These are phyloP conservation scores for Pammene aurita DNA, from an alignment of 2,888 invertebrate genomes.

Conservation along the genomic window DNA sequence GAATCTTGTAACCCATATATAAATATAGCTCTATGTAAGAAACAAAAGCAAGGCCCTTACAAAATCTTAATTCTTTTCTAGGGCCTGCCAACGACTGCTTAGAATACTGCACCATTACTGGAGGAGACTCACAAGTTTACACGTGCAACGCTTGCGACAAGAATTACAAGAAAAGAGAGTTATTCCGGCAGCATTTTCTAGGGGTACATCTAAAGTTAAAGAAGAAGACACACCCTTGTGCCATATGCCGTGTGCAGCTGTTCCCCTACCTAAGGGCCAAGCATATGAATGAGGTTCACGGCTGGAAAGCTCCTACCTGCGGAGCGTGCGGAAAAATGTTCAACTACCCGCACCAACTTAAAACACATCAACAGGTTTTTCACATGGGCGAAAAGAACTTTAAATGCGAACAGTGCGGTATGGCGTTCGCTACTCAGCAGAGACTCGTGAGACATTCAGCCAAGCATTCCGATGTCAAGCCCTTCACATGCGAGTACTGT, in stretches of 20 bases:
- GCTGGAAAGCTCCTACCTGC: conserved; percentile 47
- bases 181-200: conserved; percentile 32
- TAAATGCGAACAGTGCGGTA: conserved; percentile 24
- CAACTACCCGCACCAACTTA: background rate
- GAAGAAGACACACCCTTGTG: conserved; percentile 13
- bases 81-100: conserved; percentile 8
- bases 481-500: conserved; percentile 49
- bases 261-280: background rate
- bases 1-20: too few relatives aligned
- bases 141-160: conserved; percentile 13
- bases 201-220: conserved; percentile 35
- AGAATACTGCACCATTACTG: conserved; percentile 4
- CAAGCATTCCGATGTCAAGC: conserved; percentile 46
- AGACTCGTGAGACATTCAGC: conserved; percentile 20
- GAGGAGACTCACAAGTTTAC: background rate
- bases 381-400: conserved; percentile 20
- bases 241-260: conserved; percentile 15
- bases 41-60: background rate
- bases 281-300: conserved; percentile 43
- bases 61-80: conserved; percentile 39
- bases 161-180: conserved; percentile 1
- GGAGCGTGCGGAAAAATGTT: conserved; percentile 50
- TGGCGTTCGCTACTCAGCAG: conserved; percentile 3
- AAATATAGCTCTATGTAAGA: too few relatives aligned
- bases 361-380: background rate